Base-by-base conservation (phyloP, 2,113 vertebrate species). In the Oryctolagus cuniculus region DNA sequence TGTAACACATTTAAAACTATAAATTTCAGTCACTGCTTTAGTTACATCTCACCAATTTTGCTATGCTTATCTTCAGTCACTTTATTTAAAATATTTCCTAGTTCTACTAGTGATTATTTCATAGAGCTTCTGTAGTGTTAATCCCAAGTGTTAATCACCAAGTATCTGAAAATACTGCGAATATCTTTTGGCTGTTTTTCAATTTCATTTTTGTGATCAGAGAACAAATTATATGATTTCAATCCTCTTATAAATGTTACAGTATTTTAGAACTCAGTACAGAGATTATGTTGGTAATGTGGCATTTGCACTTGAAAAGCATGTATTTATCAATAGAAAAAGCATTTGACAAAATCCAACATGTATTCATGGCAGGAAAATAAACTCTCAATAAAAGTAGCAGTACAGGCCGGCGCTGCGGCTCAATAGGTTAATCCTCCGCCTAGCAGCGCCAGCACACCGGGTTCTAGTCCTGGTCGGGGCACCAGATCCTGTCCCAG, bases 11-110 rank as follows among this genome's bases (percentile, higher is more conserved):
- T 73, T 78, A 73, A 72, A 81, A 51, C 21, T 69, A 16, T 72
- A 66, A 22, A 31, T 34, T 87, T 83, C 87, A n/a, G 36, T 64
- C 24, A 87, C 17, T 67, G 27, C 24, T 87, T 96, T 90, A 64
- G 22, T 10, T 82, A 13, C 3, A 87, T 67, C 9, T 16, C 64
- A 84, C 11, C 74, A 16, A 64, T 19, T 90, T 87, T 79, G 44
- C 24, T 79, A 22, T 31, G 27, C 8, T 78, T 84, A 69, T 91
- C 44, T 81, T 19, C 10, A 66, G 31, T 88, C n/a, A 29, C 61
- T 64, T 86, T 13, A 55, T 34, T 79, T 4, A 15, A 87, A 88
- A 44, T 81, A 84, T 74, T 90, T 74, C 79, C 25, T 91, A 51
- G 22, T 61, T 31, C 21, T 24, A 34, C 38, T 31, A 12, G 4